These are phyloP conservation scores for Cyclina sinensis DNA, from an alignment of 1,140 invertebrate species.

Conservation along the genomic window DNA sequence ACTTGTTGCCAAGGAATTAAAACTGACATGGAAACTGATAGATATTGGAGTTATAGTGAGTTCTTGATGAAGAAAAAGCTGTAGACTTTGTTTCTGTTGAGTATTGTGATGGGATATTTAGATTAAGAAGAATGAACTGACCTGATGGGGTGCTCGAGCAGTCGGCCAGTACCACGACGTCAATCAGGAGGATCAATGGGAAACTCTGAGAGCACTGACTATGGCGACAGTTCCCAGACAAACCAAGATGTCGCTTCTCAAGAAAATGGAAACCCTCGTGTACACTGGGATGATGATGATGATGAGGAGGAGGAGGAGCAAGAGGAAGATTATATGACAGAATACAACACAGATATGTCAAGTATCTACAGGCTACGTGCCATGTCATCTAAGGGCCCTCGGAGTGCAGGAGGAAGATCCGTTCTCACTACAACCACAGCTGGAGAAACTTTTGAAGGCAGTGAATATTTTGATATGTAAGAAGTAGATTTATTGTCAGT, in stretches of 20 bases:
- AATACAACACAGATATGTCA: slow-evolving; percentile 2
- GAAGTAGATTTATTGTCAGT: too few relatives aligned
- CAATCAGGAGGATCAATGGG: not conserved
- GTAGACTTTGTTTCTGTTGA: not conserved
- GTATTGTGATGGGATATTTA: not conserved
- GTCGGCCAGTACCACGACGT: not conserved
- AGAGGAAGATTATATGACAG: not conserved
- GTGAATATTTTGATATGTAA: slow-evolving; percentile 41
- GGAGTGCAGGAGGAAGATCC: slow-evolving; percentile 25
- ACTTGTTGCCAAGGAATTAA: slow-evolving; percentile 16
- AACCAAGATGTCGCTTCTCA: not conserved
- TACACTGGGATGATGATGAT: slow-evolving; percentile 5
- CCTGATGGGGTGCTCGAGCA: slow-evolving; percentile 22
- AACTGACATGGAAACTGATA: slow-evolving; percentile 7
- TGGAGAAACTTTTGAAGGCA: slow-evolving; percentile 24
- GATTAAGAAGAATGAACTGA: not conserved
- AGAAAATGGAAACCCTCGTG: slow-evolving; percentile 2
- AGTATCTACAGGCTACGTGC: not conserved
- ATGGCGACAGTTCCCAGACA: not conserved
- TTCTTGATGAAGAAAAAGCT: too few relatives aligned
- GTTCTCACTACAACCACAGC: not conserved
- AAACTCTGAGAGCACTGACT: not conserved
- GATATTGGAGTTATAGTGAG: not conserved
- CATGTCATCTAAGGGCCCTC: slow-evolving; percentile 31
- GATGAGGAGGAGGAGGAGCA: slow-evolving; percentile 5